Evolutionary conservation across 92 coral and sea anemone species (phyloP).

Genomic region (Palythoa heliodiscus): DNA sequence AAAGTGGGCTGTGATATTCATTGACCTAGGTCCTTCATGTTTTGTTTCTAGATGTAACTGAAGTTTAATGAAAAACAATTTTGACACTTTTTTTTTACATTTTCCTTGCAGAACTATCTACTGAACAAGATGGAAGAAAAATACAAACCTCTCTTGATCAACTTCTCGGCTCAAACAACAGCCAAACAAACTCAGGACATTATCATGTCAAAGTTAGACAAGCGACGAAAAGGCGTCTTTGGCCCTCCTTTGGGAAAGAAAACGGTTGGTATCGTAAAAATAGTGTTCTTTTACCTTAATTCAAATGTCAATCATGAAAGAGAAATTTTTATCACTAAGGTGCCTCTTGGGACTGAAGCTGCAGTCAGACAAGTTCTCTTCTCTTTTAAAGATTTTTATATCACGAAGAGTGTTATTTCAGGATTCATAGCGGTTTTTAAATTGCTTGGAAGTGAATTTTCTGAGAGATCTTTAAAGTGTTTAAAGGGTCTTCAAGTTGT

Average conservation of each 20-base stretch:
- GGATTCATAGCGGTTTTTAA: too few relatives aligned
- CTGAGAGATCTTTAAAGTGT: too few relatives aligned
- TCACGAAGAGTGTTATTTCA: too few relatives aligned
- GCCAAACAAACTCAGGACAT: constrained; percentile 99
- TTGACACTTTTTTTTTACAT: not conserved
- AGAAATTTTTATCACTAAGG: too few relatives aligned
- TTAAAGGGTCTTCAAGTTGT: too few relatives aligned
- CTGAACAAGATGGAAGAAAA: constrained; percentile 88
- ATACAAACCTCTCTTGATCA: constrained; percentile 94
- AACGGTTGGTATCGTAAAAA: constrained; percentile 64
- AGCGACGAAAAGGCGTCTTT: constrained; percentile 95
- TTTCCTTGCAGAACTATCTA: constrained; percentile 79
- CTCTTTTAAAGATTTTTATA: not conserved
- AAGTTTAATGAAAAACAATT: not conserved
- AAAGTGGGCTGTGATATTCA: too few relatives aligned
- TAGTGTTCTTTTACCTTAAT: not conserved
- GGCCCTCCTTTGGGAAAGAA: constrained; percentile 99
- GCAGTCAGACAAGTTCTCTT: not conserved
- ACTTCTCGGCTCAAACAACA: constrained; percentile 99
- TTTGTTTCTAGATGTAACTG: not conserved
- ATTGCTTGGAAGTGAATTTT: too few relatives aligned
- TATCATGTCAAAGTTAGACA: constrained; percentile 99
- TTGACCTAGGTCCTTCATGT: too few relatives aligned
- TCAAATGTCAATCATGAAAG: too few relatives aligned
- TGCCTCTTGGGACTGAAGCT: not conserved